Conservation (phyloP, 2,113 vertebrate genomes). For the Benthochromis sp. region DNA sequence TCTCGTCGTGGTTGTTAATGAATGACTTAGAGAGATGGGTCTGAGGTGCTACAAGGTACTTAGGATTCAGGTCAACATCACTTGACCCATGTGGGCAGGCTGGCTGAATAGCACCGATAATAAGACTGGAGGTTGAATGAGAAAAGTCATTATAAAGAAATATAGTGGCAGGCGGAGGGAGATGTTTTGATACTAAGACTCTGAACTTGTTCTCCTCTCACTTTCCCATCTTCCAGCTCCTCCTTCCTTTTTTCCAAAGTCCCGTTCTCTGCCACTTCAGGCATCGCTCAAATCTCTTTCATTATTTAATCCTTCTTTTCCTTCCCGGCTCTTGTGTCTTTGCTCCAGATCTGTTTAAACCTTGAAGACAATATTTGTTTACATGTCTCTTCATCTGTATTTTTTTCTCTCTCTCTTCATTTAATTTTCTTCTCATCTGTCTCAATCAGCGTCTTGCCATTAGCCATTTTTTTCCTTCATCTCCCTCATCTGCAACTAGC, state of each 20-base stretch:
- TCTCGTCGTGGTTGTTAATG: not conserved
- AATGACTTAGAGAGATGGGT: conserved; percentile 9
- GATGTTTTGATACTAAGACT: not conserved
- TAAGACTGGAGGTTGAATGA: conserved; percentile 20
- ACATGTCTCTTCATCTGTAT: conserved; percentile 25
- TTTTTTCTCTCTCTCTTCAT: conserved; percentile 9
- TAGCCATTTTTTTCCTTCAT: not conserved
- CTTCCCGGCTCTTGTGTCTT: not conserved
- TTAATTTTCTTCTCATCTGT: conserved; percentile 26
- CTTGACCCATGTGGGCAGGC: conserved; percentile 22
- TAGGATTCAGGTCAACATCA: conserved; percentile 50
- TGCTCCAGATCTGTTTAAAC: not conserved
- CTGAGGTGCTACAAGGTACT: conserved; percentile 19
- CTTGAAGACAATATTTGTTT: conserved; percentile 17
- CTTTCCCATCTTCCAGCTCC: not conserved
- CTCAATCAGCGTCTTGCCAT: conserved; percentile 36
- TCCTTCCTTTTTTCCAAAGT: not conserved
- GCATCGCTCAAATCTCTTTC: not conserved
- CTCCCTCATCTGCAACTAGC: not conserved
- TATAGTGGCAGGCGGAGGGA: not conserved
- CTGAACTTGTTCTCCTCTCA: not conserved
- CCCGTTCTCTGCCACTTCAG: not conserved
- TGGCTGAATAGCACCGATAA: conserved; percentile 26
- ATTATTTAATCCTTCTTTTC: conserved; percentile 6
- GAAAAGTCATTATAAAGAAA: conserved; percentile 25